Evolutionary conservation across 30 jellyfish, hydroid and myxozoan genomes (phyloP), one percentile per base, ranked within the genome.

Genomic region (Clytia hemisphaerica): DNA sequence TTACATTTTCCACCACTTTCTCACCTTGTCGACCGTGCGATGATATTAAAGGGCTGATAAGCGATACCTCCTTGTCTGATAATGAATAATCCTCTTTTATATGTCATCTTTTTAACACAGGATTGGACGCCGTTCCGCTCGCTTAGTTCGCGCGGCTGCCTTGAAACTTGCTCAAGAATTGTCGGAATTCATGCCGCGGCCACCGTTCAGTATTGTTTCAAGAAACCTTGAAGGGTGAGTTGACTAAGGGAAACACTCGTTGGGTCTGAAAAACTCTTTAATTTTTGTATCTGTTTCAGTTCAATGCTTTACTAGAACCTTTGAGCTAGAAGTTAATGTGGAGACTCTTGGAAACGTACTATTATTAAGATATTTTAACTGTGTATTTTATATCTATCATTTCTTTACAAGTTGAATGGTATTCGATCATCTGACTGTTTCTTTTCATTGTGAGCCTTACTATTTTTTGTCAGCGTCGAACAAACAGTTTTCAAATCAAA

Each of bases 121-220:
- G 99, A 73, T 91, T 55, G 99, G 99, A 2, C 82, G 99, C 6
- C 94, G 99, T 33, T 91, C 99, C 42, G 95, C 99, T n/a, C 77
- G 99, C 6, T 75, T 91, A 29, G 99, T 91, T 24, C 85, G 99
- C 0, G 99, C 99, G 12, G 99, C 99, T 40, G 95, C 99, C 9
- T 34, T 83, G 38, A 91, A 91, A 68, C 76, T 91, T 45, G 99
- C 99, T 19, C 99, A 91, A 60, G 99, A 91, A 25, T 50, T 91
- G 38, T 71, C 96, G 40, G 81, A 70, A 67, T 83, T 91, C 83
- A 75, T 91, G 21, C 94, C 96, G 22, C 45, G 99, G 45, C 99
- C 95, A 19, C 76, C 48, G 40, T 38, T 59, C 35, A 45, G 95
- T 9, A 44, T 79, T 1, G 99, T 91, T 45, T 40, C 95, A 24